A percentile compares a stretch with the other conserved stretches of the same genome.
phyloP scores from a whole-genome alignment of 2,888 invertebrate genomes.

The Troides aeacus region DNA sequence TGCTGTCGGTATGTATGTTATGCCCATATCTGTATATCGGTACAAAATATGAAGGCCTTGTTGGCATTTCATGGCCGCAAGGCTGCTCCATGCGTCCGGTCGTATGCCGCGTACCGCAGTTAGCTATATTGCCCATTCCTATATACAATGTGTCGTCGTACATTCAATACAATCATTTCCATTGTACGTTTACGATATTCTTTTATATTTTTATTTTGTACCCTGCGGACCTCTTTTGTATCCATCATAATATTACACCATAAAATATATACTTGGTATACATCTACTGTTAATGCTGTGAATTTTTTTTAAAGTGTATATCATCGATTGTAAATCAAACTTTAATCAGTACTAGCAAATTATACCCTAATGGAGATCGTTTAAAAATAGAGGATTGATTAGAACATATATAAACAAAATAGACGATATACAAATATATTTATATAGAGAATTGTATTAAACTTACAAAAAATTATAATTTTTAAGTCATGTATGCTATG shows the following conservation, averaged over 20 bases:
- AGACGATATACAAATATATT: too few species aligned
- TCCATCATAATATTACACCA: too few species aligned
- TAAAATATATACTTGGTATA: too few species aligned
- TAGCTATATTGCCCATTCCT: conserved; percentile 19
- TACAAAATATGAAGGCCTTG: conserved; percentile 26
- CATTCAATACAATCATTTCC: conserved; percentile 14
- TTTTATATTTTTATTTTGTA: conserved; percentile 7
- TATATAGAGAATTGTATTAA: too few species aligned
- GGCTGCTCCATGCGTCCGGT: conserved; percentile 25
- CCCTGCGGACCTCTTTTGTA: background rate
- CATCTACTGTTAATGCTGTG: too few species aligned
- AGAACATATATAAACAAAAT: too few species aligned
- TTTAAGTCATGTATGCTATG: too few species aligned
- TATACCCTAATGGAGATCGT: too few species aligned
- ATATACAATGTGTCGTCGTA: conserved; percentile 22
- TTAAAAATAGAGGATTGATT: background rate
- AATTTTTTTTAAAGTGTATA: too few species aligned
- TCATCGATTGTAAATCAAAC: background rate
- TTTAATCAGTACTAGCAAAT: background rate
- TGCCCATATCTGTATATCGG: background rate
- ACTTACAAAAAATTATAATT: too few species aligned
- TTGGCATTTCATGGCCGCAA: conserved; percentile 28
- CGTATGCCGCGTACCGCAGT: conserved; percentile 24
- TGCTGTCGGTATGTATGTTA: conserved; percentile 4
- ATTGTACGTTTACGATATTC: conserved; percentile 10